Evolutionary conservation across 2,113 vertebrate genomes (phyloP).

Genomic region (Proterorhinus semilunaris): DNA sequence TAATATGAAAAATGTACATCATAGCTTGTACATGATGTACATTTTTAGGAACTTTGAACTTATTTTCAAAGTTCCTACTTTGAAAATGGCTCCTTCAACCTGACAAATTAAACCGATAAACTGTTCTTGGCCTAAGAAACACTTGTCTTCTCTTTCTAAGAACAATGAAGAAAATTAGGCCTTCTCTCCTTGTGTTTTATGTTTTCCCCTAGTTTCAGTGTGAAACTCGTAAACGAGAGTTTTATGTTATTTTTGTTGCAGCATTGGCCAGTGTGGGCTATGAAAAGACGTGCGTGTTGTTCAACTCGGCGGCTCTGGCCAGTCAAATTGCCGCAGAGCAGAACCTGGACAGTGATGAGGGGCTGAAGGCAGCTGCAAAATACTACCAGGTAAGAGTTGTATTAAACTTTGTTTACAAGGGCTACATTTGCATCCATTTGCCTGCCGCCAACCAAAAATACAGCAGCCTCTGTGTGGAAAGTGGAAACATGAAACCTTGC

Average conservation of each 20-base stretch:
- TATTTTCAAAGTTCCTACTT: too few relatives aligned
- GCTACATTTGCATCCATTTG: background rate
- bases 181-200: background rate
- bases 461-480: background rate
- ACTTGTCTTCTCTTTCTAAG: background rate
- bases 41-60: too few relatives aligned
- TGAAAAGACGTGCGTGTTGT: slow-evolving; percentile 96
- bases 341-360: slow-evolving; percentile 96
- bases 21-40: too few relatives aligned
- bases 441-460: background rate
- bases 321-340: slow-evolving; percentile 97
- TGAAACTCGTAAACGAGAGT: background rate
- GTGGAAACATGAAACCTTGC: background rate
- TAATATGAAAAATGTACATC: too few relatives aligned
- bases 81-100: too few relatives aligned
- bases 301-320: slow-evolving; percentile 92
- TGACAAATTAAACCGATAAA: too few relatives aligned
- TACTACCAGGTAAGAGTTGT: slow-evolving; percentile 86
- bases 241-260: slow-evolving; percentile 52
- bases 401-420: background rate
- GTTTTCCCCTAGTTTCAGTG: background rate
- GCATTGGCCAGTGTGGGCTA: slow-evolving; percentile 95
- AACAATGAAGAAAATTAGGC: background rate
- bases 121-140: background rate
- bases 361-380: slow-evolving; percentile 91